Conservation (phyloP, 2,797 vertebrate species). For the Halcyon smyrnensis region DNA sequence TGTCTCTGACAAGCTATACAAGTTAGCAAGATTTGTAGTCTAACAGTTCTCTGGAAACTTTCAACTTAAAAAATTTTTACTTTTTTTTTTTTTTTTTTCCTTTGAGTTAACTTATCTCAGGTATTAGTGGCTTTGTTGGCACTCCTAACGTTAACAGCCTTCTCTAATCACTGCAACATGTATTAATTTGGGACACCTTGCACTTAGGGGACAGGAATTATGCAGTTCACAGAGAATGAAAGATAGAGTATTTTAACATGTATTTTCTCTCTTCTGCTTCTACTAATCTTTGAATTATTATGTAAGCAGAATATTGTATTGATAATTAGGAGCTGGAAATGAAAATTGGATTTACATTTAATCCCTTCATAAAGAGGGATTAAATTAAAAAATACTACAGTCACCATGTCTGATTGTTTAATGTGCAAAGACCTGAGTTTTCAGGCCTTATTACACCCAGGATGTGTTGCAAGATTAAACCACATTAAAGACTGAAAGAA, state of each 20-base stretch:
- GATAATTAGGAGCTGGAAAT: slow-evolving; percentile 7
- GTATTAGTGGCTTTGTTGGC: background rate
- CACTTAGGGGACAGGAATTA: background rate
- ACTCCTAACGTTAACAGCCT: background rate
- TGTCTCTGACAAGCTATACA: background rate
- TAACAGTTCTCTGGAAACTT: background rate
- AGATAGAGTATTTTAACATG: background rate
- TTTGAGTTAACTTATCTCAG: background rate
- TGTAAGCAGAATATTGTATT: slow-evolving; percentile 16
- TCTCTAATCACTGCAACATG: background rate
- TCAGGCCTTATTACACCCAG: background rate
- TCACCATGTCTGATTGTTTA: background rate
- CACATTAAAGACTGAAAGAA: background rate
- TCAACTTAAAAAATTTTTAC: background rate
- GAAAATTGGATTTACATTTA: slow-evolving; percentile 42
- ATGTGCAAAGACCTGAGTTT: background rate
- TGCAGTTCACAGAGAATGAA: background rate
- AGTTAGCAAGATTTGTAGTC: background rate
- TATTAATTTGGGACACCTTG: background rate
- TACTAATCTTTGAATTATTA: slow-evolving; percentile 30
- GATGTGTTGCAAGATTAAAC: background rate
- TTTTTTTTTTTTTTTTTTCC: background rate
- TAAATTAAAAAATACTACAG: background rate
- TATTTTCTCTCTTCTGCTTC: background rate
- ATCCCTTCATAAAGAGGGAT: slow-evolving; percentile 12